Base-by-base conservation (phyloP, 2,888 invertebrate genomes). In the Synergus itoensis region DNA sequence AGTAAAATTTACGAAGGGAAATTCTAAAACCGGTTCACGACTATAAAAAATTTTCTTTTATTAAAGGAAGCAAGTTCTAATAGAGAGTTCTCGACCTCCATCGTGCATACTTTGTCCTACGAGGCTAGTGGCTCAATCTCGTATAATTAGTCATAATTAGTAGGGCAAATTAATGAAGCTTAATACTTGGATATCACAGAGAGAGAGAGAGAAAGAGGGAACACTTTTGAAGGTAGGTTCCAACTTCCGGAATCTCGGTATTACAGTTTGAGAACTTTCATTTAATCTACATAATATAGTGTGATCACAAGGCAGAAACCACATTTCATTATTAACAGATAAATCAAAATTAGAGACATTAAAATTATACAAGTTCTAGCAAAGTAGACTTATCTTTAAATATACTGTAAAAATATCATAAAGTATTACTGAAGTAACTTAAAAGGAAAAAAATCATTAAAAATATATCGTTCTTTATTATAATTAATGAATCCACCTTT, bases 101-200 rank as follows among this genome's bases (percentile, higher is more conserved):
- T 64, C 63, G 63, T 11, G 16, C 36, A 64, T 64, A 40, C 63
- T 45, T 67, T 67, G 43, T 67, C 41, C 21, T 18, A 67, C 2
- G 12, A 11, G 41, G 18, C 43, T 36, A 41, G 65, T 65, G 41
- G 65, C 18, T 65, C 43, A 65, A 65, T 45, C 67, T 67, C 67
- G 45, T 67, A 21, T 67, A 67, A 67, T 67, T 67, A 43, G 43
- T 67, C 67, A 67, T 67, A 67, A 67, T 67, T 67, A 67, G 67
- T 67, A 67, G 45, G 43, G 67, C 21, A 67, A 43, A 43, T 67
- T 67, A 67, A 67, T 67, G 43, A 67, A 67, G 67, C 67, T 67
- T 43, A 67, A 67, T 45, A 67, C 43, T 67, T 67, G 67, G 18
- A 67, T 67, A 67, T 43, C 67, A 43, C n/a, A 57, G 57, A 57